A percentile compares a stretch with the other conserved stretches of the same genome.
Evolutionary conservation across 92 coral and sea anemone species (phyloP).

Genomic region (Zoanthus sansibaricus): DNA sequence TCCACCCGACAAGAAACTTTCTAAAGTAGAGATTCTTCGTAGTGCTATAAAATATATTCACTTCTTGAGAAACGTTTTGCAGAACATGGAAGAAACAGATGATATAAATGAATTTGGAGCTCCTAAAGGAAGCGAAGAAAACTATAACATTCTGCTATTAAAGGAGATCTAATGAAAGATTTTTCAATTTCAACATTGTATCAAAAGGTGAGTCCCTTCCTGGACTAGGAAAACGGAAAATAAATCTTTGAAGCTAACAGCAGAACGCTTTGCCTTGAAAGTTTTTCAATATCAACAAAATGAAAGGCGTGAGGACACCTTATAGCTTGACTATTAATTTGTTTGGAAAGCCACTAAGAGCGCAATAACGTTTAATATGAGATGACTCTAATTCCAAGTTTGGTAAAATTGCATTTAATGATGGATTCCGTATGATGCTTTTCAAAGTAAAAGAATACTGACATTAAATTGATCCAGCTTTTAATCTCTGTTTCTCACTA

Average conservation of each 20-base stretch:
- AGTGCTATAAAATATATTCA: slow-evolving; percentile 85
- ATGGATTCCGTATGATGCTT: slow-evolving; percentile 31
- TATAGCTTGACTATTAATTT: background rate
- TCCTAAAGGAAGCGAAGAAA: background rate
- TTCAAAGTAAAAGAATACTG: too few species aligned
- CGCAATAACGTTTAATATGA: slow-evolving; percentile 18
- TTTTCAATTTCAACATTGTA: background rate
- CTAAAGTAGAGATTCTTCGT: slow-evolving; percentile 91
- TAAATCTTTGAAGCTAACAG: background rate
- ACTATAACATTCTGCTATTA: background rate
- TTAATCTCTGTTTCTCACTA: background rate
- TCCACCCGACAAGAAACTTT: slow-evolving; percentile 95
- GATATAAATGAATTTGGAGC: background rate
- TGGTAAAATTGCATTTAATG: background rate
- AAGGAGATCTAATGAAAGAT: background rate
- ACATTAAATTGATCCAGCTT: too few species aligned
- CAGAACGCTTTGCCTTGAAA: background rate
- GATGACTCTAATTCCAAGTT: background rate
- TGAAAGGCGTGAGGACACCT: slow-evolving; percentile 8
- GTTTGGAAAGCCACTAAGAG: slow-evolving; percentile 47
- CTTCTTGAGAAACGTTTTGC: slow-evolving; percentile 78
- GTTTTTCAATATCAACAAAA: background rate
- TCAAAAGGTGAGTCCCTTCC: background rate
- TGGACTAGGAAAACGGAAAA: background rate
- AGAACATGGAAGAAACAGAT: slow-evolving; percentile 72